Percentiles rank a stretch among this genome's conserved stretches.
phyloP scores from a whole-genome alignment of 2,797 vertebrate species.

The Kryptopterus vitreolus region DNA sequence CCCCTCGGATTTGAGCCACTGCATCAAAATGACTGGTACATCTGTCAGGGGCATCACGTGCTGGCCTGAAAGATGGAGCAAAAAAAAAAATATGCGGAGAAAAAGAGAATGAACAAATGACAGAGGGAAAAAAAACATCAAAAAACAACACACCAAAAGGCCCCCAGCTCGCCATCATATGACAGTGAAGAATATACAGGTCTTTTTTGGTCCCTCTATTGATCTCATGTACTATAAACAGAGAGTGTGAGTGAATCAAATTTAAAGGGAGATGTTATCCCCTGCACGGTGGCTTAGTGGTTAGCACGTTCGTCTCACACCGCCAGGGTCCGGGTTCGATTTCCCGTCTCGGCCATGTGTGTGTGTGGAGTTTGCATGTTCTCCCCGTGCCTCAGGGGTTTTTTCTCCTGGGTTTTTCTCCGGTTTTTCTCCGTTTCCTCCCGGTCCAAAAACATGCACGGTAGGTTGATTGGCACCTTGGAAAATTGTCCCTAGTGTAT shows the following conservation, averaged over 20 bases:
- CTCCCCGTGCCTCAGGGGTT: too few relatives aligned
- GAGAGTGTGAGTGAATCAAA: slow-evolving; percentile 19
- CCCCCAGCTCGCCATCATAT: slow-evolving; percentile 6
- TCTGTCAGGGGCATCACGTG: slow-evolving; percentile 82
- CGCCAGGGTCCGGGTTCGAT: too few relatives aligned
- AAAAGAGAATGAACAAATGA: slow-evolving; percentile 33
- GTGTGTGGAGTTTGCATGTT: too few relatives aligned
- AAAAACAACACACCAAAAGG: background rate
- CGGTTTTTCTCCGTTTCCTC: too few relatives aligned
- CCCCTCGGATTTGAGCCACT: slow-evolving; percentile 95
- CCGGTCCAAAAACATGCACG: too few relatives aligned
- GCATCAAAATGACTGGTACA: slow-evolving; percentile 88
- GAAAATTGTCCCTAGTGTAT: too few relatives aligned
- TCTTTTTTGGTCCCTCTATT: slow-evolving; percentile 12
- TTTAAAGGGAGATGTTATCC: slow-evolving; percentile 55
- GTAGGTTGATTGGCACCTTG: too few relatives aligned
- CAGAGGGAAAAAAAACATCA: background rate
- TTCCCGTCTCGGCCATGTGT: too few relatives aligned
- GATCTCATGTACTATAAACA: slow-evolving; percentile 22
- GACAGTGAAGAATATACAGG: slow-evolving; percentile 24
- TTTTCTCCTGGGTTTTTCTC: too few relatives aligned
- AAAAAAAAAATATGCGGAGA: slow-evolving; percentile 40
- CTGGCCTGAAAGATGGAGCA: slow-evolving; percentile 52
- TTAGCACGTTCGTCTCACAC: too few relatives aligned
- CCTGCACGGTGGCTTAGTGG: too few relatives aligned